Evolutionary conservation across 2,888 invertebrate species (phyloP), one percentile per base, ranked within the genome.

Genomic region (Fragum sueziense): DNA sequence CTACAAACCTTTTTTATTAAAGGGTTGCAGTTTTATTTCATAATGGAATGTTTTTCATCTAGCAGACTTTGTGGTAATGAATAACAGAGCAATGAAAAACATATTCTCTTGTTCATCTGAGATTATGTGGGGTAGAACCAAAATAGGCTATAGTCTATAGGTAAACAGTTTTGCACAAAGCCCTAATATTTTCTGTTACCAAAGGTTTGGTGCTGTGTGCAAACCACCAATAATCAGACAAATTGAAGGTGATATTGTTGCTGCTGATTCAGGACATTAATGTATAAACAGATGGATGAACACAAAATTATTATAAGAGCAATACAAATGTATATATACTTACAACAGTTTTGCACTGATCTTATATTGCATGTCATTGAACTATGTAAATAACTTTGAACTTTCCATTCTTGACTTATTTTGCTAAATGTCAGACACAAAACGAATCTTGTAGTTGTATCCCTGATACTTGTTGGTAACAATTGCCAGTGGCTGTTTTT

Each of bases 161-260:
- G 47, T 47, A 47, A 47, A 47, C 47, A 47, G 7, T 4, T 57
- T 57, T 57, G 57, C 57, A 57, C 57, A 62, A 62, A 29, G 62
- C 34, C 25, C 62, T 33, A 62, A 62, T 62, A 34, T 62, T 3
- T 31, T 7, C 4, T 22, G n/a, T 27, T n/a, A n/a, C n/a, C n/a
- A n/a, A n/a, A 27, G 14, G 7, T 27, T 57, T 57, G 57, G 57
- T 57, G 57, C 57, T 27, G 57, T 22, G 57, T 57, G 57, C 57
- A 57, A 57, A 57, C 25, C 57, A 11, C 25, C 20, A n/a, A n/a
- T n/a, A n/a, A 61, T 22, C 33, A 61, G 14, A 33, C 61, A 29
- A 33, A 61, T 61, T 61, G 61, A 61, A 61, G 61, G 61, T 61
- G 61, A 61, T 61, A 20, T n/a, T 61, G 61, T 61, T 61, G 20